Evolutionary conservation across 2,888 invertebrate species (phyloP), one percentile per base, ranked within the genome.

Genomic region (Tachina lurida): DNA sequence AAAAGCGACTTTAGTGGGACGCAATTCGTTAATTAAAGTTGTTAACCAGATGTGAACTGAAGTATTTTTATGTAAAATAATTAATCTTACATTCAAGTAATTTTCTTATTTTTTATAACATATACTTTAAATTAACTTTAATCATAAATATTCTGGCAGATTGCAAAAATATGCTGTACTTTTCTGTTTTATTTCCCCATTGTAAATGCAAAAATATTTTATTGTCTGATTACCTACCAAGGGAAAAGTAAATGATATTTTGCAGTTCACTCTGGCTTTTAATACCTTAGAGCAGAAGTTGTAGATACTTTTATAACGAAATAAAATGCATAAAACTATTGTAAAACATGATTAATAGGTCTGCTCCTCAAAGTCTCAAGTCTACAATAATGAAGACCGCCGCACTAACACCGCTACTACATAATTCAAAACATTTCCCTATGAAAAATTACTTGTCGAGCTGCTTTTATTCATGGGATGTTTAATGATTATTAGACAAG

Each of bases 321-420:
- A 49, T 22, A 12, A 43, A 45, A 49, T 8, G 15, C 13, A 71
- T 60, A 45, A 62, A 62, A 49, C 8, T 39, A n/a, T 22, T 52
- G 22, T 15, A 56, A 45, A 76, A 54, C 63, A 74, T 81, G 70
- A 85, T 85, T 74, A 82, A 85, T 85, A 75, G 71, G 78, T 82
- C 82, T 77, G 58, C 47, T 70, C 31, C 58, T 41, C 41, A 65
- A 73, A 82, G 78, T 82, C 71, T 82, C 71, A 70, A 47, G 56
- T 62, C 82, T 52, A 74, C 45, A 67, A 75, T 65, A 65, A 54
- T 22, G 43, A 12, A 76, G 78, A 82, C 45, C 45, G 22, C 52
- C 45, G 19, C 54, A 54, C 19, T 39, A 63, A 74, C 52, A 52
- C 45, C 12, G 41, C 60, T 49, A 73, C 43, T 65, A 62, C 39